phyloP scores from a whole-genome alignment of 2,113 vertebrate species.

The Microtus ochrogaster region DNA sequence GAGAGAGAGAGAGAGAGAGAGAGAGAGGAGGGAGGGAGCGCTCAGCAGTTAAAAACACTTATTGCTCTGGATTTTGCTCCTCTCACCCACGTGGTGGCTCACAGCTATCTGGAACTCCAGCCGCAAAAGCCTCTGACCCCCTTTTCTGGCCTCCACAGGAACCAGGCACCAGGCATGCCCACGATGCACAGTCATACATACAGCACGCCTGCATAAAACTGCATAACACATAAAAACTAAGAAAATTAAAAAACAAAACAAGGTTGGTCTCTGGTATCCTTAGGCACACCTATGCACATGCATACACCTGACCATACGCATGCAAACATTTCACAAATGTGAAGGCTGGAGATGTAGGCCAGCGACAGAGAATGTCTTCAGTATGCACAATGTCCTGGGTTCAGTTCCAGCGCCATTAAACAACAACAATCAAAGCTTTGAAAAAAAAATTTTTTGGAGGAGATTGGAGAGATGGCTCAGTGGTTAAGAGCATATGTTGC shows the following conservation, averaged over 20 bases:
- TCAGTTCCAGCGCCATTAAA: neutral
- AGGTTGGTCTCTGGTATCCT: neutral
- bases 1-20: no score
- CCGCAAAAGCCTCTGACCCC: neutral
- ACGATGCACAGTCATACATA: neutral
- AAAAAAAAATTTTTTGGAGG: neutral
- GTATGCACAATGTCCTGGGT: neutral
- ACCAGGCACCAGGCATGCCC: neutral
- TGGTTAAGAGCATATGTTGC: no score
- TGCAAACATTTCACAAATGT: neutral
- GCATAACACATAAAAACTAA: neutral
- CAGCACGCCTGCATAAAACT: no score
- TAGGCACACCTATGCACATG: neutral
- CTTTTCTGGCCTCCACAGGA: neutral
- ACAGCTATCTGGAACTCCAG: neutral
- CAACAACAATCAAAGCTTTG: neutral
- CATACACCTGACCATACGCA: neutral
- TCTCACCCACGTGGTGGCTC: neutral
- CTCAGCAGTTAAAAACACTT: neutral
- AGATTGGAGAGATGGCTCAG: no score
- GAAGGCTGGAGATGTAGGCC: neutral
- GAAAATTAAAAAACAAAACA: neutral
- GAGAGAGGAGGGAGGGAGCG: accelerated
- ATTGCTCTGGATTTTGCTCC: neutral
- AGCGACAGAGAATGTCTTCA: neutral